Base-by-base conservation (phyloP, 2,888 invertebrate species). In the Drosophila nr. perissopoda region DNA sequence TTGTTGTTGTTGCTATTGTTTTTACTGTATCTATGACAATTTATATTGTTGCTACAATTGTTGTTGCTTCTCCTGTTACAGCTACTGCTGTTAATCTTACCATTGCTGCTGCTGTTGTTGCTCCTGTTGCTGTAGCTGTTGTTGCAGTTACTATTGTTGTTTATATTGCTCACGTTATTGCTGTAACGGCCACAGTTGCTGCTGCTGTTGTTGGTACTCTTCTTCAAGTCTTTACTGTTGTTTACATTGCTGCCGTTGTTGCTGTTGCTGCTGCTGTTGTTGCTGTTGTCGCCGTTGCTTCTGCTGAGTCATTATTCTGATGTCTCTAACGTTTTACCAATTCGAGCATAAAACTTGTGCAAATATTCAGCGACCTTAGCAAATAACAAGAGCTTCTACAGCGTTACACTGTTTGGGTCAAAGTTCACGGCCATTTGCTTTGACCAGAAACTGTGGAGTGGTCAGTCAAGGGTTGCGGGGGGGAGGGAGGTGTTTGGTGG, bases 391-490 rank as follows among this genome's bases (percentile, higher is more conserved):
- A 42, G 52, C 74, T 25, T 36, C 25, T 49, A 27, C 36, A 34
- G 57, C 25, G 16, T 21, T 21, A 58, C 33, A 11, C 29, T 25
- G 56, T 56, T 62, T 62, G 59, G 40, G 18, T 18, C 63, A 64
- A 31, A 65, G 79, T 87, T 84, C 88, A 84, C 64, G 89, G 84
- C 67, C 76, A 59, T 8, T n/a, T 27, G 74, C 61, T 62, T 61
- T 73, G 81, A 79, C 71, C 89, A 54, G 79, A 73, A 62, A 71
- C 74, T 74, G 31, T 5, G 18, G 4, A 18, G 36, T 3, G n/a
- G n/a, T 8, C 4, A 2, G 25, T 8, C 5, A n/a, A 6, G 25
- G 25, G 6, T 16, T 18, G 25, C 2, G 46, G 11, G 38, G 4
- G 11, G n/a, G 5, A 2, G n/a, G 4, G 10, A 8, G n/a, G 11